Conservation (phyloP, 2,113 vertebrate species). For the Amazona vittata region DNA sequence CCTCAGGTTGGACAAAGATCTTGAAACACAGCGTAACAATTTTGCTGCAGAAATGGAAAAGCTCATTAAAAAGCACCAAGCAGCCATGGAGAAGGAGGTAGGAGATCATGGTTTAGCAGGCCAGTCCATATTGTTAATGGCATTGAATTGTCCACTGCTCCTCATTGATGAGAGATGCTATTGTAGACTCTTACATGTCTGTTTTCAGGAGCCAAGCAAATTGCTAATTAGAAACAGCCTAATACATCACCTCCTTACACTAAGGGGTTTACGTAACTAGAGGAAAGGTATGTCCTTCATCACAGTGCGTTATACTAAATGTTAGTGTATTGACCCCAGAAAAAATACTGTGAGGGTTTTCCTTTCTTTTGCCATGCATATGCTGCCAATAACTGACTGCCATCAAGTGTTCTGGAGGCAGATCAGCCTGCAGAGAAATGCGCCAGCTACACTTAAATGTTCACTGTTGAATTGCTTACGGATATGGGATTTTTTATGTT, state of each 20-base stretch:
- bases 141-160: not conserved
- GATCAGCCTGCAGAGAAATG: not conserved
- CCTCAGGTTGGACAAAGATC: constrained; percentile 96
- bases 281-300: constrained; percentile 34
- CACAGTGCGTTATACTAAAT: not conserved
- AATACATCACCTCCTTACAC: constrained; percentile 17
- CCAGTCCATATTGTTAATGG: not conserved
- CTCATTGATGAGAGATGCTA: constrained; percentile 8
- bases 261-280: constrained; percentile 43
- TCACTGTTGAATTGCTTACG: not conserved
- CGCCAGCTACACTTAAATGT: not conserved
- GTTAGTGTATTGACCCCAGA: not conserved
- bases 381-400: not conserved
- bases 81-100: constrained; percentile 98
- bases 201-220: constrained; percentile 38
- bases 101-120: not conserved
- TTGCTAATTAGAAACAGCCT: constrained; percentile 24
- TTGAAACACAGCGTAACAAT: constrained; percentile 95
- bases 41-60: constrained; percentile 98
- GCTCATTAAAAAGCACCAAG: constrained; percentile 96
- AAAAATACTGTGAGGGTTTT: not conserved
- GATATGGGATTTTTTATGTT: not conserved
- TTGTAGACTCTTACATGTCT: constrained; percentile 39
- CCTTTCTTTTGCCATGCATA: not conserved
- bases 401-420: not conserved